These are phyloP conservation scores for Scaptomyza cyrtandrae DNA, from an alignment of 2,888 invertebrate species.

Conservation along the genomic window DNA sequence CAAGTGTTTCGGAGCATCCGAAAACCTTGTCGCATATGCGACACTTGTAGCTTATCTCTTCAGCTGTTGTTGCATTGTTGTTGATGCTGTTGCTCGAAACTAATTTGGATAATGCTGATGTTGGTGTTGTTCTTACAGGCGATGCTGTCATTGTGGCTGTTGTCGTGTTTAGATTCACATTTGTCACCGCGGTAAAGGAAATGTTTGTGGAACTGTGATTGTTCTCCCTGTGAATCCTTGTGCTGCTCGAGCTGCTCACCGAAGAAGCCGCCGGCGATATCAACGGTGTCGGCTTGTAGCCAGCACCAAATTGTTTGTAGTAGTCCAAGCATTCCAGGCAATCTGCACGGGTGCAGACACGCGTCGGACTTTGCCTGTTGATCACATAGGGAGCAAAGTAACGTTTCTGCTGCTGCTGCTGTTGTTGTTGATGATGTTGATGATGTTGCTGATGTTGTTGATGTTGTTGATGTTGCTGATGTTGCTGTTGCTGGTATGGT, in stretches of 20 bases:
- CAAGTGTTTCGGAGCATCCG: conserved; percentile 83
- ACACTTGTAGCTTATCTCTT: conserved; percentile 84
- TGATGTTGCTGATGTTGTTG: conserved; percentile 52
- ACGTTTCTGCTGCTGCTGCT: conserved; percentile 60
- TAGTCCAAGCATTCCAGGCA: conserved; percentile 78
- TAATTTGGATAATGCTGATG: conserved; percentile 33
- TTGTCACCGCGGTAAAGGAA: conserved; percentile 75
- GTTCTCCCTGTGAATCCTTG: conserved; percentile 36
- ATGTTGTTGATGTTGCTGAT: conserved; percentile 34
- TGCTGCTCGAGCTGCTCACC: conserved; percentile 68
- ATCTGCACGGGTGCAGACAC: conserved; percentile 67
- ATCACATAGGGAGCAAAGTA: conserved; percentile 76
- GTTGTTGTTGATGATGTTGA: conserved; percentile 28
- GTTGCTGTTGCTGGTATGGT: conserved; percentile 63
- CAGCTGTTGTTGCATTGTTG: conserved; percentile 40
- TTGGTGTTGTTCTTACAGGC: neutral
- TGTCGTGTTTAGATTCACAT: conserved; percentile 63
- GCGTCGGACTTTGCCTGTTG: conserved; percentile 50
- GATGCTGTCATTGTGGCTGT: conserved; percentile 17
- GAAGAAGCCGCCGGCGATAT: conserved; percentile 76
- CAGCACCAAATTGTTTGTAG: conserved; percentile 66
- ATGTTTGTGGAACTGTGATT: conserved; percentile 53
- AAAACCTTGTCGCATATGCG: conserved; percentile 84
- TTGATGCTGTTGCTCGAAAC: conserved; percentile 12
- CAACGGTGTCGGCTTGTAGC: conserved; percentile 59